Conservation (phyloP, 2,113 vertebrate species). For the Onychorhynchus coronatus region DNA sequence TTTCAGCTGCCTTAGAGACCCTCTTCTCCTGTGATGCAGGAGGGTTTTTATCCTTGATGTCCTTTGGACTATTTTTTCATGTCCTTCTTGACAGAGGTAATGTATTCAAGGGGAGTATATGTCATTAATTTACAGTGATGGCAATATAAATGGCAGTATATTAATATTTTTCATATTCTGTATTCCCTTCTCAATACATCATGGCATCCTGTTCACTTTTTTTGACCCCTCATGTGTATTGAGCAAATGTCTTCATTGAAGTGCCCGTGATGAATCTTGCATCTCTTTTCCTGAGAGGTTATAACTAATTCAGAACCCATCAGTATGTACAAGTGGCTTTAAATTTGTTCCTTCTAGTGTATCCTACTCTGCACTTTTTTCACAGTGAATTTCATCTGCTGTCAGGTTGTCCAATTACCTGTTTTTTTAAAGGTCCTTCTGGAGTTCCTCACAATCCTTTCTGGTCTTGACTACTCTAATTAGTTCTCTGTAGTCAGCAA, state of each 20-base stretch:
- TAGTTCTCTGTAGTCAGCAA: conserved; percentile 54
- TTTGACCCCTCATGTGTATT: conserved; percentile 61
- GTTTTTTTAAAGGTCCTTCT: conserved; percentile 64
- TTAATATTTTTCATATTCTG: conserved; percentile 59
- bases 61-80: conserved; percentile 43
- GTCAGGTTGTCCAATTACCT: conserved; percentile 62
- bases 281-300: conserved; percentile 55
- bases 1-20: not conserved
- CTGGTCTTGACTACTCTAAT: conserved; percentile 53
- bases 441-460: conserved; percentile 51
- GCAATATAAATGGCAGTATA: conserved; percentile 62
- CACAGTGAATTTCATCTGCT: conserved; percentile 64
- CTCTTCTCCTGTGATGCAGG: not conserved
- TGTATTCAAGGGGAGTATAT: conserved; percentile 42
- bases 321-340: conserved; percentile 66
- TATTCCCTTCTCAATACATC: conserved; percentile 52
- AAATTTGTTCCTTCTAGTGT: conserved; percentile 65
- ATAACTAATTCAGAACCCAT: conserved; percentile 59
- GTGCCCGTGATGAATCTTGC: not conserved
- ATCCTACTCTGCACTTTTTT: conserved; percentile 61
- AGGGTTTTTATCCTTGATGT: conserved; percentile 35
- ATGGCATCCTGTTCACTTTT: conserved; percentile 53
- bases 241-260: conserved; percentile 37
- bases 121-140: conserved; percentile 58
- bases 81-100: conserved; percentile 53